Percentiles rank a stretch among this genome's conserved stretches.
Conservation (phyloP, 2,113 vertebrate species). For the Callopanchax toddi region DNA sequence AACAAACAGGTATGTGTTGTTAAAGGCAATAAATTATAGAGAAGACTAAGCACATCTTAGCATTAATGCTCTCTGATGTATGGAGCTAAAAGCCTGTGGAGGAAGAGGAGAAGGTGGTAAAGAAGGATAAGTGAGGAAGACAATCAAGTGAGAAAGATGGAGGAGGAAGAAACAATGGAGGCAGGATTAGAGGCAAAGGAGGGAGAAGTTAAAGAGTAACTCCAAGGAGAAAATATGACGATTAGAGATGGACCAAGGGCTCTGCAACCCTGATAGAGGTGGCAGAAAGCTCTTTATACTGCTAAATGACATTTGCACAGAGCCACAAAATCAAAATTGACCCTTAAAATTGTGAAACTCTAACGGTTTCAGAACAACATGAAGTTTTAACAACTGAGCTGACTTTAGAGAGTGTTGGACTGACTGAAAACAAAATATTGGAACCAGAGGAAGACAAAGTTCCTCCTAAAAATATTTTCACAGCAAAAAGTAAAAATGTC, state of each 20-base stretch:
- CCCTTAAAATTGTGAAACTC: too few species aligned
- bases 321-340: too few species aligned
- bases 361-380: too few species aligned
- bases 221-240: not conserved
- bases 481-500: too few species aligned
- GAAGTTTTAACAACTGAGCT: too few species aligned
- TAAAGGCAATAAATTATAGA: conserved; percentile 29
- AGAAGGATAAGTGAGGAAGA: conserved; percentile 25
- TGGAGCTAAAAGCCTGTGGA: conserved; percentile 20
- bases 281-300: not conserved
- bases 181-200: conserved; percentile 11
- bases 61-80: conserved; percentile 26
- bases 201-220: conserved; percentile 3
- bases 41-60: conserved; percentile 13
- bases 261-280: too few species aligned
- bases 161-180: conserved; percentile 22
- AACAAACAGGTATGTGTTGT: conserved; percentile 16
- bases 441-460: too few species aligned
- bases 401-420: too few species aligned
- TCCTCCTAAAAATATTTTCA: too few species aligned
- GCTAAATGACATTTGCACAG: too few species aligned
- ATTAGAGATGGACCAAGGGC: not conserved
- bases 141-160: conserved; percentile 15
- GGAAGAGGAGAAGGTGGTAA: conserved; percentile 13
- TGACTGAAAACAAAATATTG: too few species aligned